Base-by-base conservation (phyloP, 2,888 invertebrate species). In the Cryptus viduatorius region DNA sequence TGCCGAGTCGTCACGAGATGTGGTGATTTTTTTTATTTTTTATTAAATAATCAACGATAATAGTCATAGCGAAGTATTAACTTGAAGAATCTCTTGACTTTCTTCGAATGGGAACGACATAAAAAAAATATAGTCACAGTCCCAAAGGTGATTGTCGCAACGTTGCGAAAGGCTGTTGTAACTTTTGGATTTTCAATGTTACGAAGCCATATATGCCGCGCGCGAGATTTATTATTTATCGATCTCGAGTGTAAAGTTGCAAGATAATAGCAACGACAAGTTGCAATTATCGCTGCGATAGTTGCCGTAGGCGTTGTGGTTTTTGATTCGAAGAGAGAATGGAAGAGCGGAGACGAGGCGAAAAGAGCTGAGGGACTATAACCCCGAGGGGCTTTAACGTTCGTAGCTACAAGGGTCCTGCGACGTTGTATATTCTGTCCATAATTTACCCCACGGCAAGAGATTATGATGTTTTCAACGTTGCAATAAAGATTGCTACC, bases 401-500 rank as follows among this genome's bases (percentile, higher is more conserved):
- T 37, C 4, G 29, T 67, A 73, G 53, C 42, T 24, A 24, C 3
- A 24, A 16, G 37, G 29, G 37, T 50, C 81, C 42, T 61, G 64
- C 73, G 79, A 84, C 84, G 75, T 82, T 84, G 69, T 79, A 80
- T 77, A 67, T 44, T 67, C 56, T 50, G 64, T 37, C 50, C 79
- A 73, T 84, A 82, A 82, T 85, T 87, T 86, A 84, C 85, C 86
- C 84, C 50, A 72, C 69, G 82, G 82, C 80, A 75, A 86, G 87
- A 81, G 88, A 88, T 89, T 89, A 89, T 88, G 87, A 89, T 88
- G 88, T 87, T 87, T 85, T 85, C 84, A 77, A 72, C 82, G 64
- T 12, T 79, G 76, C 83, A 83, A 86, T 88, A 89, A 89, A 89
- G 88, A 88, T 87, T 86, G 79, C 46, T 53, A 46, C 46, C 64